Percentiles rank a stretch among this genome's conserved stretches.
Conservation (phyloP, 2,113 vertebrate species). For the Notiomystis cincta region DNA sequence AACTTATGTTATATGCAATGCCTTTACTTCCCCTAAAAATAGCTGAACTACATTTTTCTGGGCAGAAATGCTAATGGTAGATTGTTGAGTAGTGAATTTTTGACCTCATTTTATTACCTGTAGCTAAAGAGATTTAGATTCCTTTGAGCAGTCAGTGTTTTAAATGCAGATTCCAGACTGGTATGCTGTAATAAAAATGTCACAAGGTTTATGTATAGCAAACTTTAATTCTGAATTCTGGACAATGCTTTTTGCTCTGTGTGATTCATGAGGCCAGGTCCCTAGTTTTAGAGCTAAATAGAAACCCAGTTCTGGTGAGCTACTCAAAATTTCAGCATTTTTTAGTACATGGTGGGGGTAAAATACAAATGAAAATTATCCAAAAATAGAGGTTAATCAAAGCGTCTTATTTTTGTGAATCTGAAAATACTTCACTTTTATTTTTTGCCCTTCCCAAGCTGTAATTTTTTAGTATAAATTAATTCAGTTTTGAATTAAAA, state of each 20-base stretch:
- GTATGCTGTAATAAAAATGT: background rate
- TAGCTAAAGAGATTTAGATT: conserved; percentile 47
- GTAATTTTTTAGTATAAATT: background rate
- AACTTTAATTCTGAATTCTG: conserved; percentile 38
- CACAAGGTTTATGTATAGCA: conserved; percentile 9
- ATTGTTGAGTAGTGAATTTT: background rate
- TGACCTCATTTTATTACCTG: conserved; percentile 41
- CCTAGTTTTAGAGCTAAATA: background rate
- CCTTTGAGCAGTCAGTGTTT: conserved; percentile 28
- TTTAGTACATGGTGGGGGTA: background rate
- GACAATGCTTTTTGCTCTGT: background rate
- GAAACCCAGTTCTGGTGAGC: background rate
- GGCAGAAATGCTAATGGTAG: background rate
- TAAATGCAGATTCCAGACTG: conserved; percentile 6
- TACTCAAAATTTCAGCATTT: background rate
- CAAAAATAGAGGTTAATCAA: background rate
- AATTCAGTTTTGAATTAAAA: background rate
- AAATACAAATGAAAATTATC: background rate
- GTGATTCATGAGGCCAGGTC: background rate
- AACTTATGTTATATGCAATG: background rate
- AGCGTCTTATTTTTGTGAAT: background rate
- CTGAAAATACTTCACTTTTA: background rate
- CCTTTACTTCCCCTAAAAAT: background rate
- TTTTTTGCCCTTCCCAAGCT: background rate
- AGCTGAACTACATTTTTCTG: background rate